Evolutionary conservation across 2,113 vertebrate species (phyloP).

Genomic region (Mohoua ochrocephala): DNA sequence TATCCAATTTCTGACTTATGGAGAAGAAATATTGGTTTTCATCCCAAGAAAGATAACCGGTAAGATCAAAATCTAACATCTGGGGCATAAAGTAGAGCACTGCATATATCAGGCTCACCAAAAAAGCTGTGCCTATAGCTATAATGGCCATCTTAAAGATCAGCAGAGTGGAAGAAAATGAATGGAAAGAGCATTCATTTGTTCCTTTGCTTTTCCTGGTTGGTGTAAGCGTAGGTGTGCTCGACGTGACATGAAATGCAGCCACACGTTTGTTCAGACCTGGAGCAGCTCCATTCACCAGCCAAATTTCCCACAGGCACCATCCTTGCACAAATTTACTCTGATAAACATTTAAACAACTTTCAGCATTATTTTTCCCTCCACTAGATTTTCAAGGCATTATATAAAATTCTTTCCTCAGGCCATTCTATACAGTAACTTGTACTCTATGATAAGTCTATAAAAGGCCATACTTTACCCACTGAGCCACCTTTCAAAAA

Average conservation of each 20-base stretch:
- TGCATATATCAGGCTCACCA: neutral
- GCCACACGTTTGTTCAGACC: neutral
- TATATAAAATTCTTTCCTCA: neutral
- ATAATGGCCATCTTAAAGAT: neutral
- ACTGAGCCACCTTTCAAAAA: neutral
- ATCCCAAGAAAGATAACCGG: neutral
- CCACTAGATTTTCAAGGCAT: neutral
- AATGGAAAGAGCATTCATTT: neutral
- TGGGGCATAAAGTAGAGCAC: neutral
- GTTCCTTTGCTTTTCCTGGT: neutral
- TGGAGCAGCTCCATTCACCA: neutral
- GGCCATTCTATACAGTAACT: neutral
- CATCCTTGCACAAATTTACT: neutral
- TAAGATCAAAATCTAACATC: neutral
- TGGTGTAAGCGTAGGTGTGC: neutral
- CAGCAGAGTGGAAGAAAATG: neutral
- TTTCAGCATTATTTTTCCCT: neutral
- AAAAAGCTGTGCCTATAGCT: neutral
- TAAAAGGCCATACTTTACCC: neutral
- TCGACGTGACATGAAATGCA: neutral
- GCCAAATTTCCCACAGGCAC: neutral
- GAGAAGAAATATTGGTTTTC: neutral
- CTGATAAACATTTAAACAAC: neutral
- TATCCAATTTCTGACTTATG: neutral
- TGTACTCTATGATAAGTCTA: neutral